Conservation (phyloP, 2,888 invertebrate genomes). For the Heliconius aoede region DNA sequence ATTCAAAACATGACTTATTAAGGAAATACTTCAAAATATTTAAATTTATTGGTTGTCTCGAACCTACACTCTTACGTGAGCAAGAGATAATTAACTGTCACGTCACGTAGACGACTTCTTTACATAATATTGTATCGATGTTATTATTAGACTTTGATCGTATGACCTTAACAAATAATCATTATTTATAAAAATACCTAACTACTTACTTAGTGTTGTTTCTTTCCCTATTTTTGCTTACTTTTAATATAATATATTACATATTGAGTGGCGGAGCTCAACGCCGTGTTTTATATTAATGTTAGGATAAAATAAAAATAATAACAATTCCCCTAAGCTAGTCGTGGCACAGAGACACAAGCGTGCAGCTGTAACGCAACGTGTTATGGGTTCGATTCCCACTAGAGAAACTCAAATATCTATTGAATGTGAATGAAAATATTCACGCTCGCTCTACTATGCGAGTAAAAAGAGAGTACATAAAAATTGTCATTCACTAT, state of each 20-base stretch:
- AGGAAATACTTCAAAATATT: background rate
- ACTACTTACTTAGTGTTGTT: too few relatives aligned
- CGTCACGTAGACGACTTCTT: background rate
- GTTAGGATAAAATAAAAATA: too few relatives aligned
- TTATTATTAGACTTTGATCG: background rate
- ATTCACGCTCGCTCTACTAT: too few relatives aligned
- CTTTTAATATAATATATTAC: background rate
- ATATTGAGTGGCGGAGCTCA: background rate
- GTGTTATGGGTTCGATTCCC: too few relatives aligned
- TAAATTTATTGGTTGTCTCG: background rate
- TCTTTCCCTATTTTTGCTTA: background rate
- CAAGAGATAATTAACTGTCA: background rate
- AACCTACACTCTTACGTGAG: too few relatives aligned
- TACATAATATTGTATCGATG: background rate
- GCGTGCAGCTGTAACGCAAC: too few relatives aligned
- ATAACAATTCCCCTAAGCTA: too few relatives aligned
- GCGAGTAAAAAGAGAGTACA: background rate
- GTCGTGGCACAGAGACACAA: too few relatives aligned
- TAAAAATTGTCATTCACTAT: background rate
- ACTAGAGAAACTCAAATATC: too few relatives aligned
- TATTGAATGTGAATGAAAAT: too few relatives aligned
- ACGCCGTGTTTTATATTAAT: background rate
- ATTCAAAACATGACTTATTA: background rate
- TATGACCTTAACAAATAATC: background rate
- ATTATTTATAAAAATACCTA: background rate